Base-by-base conservation (phyloP, 2,888 invertebrate species). In the Phortica okadai region DNA sequence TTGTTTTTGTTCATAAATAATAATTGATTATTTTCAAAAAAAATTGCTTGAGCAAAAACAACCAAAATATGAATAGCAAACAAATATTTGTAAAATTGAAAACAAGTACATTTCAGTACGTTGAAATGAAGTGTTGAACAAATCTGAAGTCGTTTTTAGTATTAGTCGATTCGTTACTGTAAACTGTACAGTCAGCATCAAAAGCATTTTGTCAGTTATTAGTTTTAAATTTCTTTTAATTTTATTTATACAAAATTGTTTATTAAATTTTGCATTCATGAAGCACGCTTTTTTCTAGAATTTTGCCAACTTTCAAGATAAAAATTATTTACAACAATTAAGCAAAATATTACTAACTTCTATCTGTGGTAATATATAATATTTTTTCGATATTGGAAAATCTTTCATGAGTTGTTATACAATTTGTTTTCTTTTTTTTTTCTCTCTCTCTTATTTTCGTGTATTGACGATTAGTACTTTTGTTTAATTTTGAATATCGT, bases 171-270 rank as follows among this genome's bases (percentile, higher is more conserved):
- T 62, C 62, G 62, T 62, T 21, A 21, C 50, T 62, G 78, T n/a
- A 77, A 16, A 66, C 77, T 85, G 87, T 85, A 87, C 87, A 85
- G 90, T 90, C 89, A 90, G 90, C 91, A 91, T 89, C 91, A 92
- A 92, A 92, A 92, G 91, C 92, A 92, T 92, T 92, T 92, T 92
- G 92, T 92, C 92, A 92, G 92, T 92, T 92, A 91, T 91, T 86
- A 84, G 87, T 84, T 87, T 84, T 80, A 58, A 64, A 82, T 75
- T 74, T 66, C 72, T 33, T 62, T 59, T 56, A 77, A 67, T 74
- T 72, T 66, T 33, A 70, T 75, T 70, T 75, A 76, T 74, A 66
- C 54, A 62, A 45, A 69, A 77, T 56, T 59, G 16, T 75, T 59
- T 59, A 76, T 50, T 75, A 69, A 81, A 78, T 77, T 76, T 84